These are phyloP conservation scores for Nesogale talazaci DNA, from an alignment of 2,113 vertebrate genomes.

Conservation along the genomic window DNA sequence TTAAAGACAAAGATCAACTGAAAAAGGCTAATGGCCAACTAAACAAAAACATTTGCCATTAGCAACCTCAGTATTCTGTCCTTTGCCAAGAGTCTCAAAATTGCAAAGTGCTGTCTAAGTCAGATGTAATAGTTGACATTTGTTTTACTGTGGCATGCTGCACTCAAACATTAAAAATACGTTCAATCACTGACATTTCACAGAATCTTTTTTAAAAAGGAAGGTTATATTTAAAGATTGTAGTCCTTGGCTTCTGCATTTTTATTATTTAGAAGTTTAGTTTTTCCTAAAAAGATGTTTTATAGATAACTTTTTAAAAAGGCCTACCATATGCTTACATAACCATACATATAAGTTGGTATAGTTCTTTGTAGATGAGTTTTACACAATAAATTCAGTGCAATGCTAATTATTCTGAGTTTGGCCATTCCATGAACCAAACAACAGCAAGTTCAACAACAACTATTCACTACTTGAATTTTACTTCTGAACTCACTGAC, in stretches of 20 bases:
- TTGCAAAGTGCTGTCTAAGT: constrained; percentile 36
- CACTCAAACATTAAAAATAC: constrained; percentile 69
- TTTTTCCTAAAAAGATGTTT: constrained; percentile 80
- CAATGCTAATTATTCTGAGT: not conserved
- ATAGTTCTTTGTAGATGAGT: constrained; percentile 12
- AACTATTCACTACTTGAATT: constrained; percentile 10
- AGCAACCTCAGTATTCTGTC: constrained; percentile 39
- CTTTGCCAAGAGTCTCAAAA: constrained; percentile 60
- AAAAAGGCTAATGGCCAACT: constrained; percentile 58
- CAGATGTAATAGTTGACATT: constrained; percentile 40
- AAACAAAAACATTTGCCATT: constrained; percentile 64
- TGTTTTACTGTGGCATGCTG: constrained; percentile 72
- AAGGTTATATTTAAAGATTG: constrained; percentile 86
- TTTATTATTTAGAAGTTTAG: constrained; percentile 84
- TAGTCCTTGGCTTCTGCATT: constrained; percentile 66
- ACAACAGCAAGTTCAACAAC: not conserved
- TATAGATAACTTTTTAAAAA: constrained; percentile 56
- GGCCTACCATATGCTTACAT: not conserved
- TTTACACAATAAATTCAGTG: constrained; percentile 49
- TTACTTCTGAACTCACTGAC: constrained; percentile 11
- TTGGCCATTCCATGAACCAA: constrained; percentile 27
- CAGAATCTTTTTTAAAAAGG: constrained; percentile 83
- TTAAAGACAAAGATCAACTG: constrained; percentile 79
- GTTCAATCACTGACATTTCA: constrained; percentile 70
- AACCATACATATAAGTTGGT: not conserved